A percentile compares a stretch with the other conserved stretches of the same genome.
phyloP scores from a whole-genome alignment of 2,888 invertebrate species.

The Priocnemis perturbator region DNA sequence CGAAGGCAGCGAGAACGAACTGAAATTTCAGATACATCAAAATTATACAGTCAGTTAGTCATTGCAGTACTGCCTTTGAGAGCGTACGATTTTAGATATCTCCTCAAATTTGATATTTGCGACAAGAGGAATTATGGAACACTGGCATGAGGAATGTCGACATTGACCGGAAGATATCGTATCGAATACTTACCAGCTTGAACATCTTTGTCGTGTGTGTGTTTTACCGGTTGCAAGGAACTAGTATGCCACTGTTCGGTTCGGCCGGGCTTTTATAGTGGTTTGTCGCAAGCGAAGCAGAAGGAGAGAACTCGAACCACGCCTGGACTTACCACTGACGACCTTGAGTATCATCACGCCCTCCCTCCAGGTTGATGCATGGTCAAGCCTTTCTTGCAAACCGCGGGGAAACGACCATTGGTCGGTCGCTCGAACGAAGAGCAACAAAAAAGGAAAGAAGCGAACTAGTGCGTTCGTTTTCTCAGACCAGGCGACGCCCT shows the following conservation, averaged over 20 bases:
- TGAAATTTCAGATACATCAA: conserved; percentile 1
- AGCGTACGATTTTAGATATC: too few species aligned
- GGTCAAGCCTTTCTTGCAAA: conserved; percentile 48
- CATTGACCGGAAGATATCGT: neutral
- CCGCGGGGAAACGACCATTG: conserved; percentile 48
- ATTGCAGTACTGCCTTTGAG: too few species aligned
- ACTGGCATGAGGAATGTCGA: neutral
- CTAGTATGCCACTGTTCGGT: conserved; percentile 32
- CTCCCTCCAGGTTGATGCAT: conserved; percentile 44
- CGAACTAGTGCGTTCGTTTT: conserved; percentile 28
- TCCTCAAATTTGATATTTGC: too few species aligned
- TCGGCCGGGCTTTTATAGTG: conserved; percentile 29
- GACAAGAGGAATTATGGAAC: too few species aligned
- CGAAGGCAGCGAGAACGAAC: conserved; percentile 76
- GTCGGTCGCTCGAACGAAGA: conserved; percentile 30
- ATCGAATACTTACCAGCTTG: conserved; percentile 53
- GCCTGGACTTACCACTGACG: conserved; percentile 22
- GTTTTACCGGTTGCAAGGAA: conserved; percentile 35
- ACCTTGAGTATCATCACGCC: conserved; percentile 38
- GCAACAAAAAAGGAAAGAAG: conserved; percentile 30
- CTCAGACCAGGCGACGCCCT: conserved; percentile 41
- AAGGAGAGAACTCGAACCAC: conserved; percentile 34
- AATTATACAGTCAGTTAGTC: neutral
- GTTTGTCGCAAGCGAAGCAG: conserved; percentile 20
- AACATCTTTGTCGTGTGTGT: conserved; percentile 48